phyloP scores from a whole-genome alignment of 2,888 invertebrate species.

The Melitaea athalia region DNA sequence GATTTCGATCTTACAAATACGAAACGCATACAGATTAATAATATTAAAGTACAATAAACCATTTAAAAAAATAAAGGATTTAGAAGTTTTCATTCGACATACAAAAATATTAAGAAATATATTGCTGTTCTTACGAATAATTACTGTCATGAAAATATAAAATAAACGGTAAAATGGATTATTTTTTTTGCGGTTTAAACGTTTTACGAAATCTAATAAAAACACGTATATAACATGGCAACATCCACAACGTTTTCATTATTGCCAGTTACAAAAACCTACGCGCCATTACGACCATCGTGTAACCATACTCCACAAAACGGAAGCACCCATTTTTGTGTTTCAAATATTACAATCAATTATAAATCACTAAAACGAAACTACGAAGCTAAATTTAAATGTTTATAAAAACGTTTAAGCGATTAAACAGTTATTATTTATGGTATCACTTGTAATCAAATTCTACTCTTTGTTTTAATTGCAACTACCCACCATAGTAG shows the following conservation, averaged over 20 bases:
- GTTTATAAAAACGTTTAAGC: conserved; percentile 41
- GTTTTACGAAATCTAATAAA: conserved; percentile 2
- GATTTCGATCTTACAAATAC: neutral
- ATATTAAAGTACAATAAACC: conserved; percentile 18
- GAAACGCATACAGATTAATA: conserved; percentile 12
- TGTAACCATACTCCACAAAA: conserved; percentile 56
- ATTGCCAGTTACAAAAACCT: conserved; percentile 35
- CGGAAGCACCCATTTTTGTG: conserved; percentile 69
- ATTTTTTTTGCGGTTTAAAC: neutral
- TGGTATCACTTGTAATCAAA: conserved; percentile 83
- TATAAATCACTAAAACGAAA: conserved; percentile 38
- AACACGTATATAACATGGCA: conserved; percentile 13
- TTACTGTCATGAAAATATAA: neutral
- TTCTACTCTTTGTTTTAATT: conserved; percentile 83
- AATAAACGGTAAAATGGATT: neutral
- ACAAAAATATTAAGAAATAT: conserved; percentile 27
- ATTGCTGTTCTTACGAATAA: conserved; percentile 10
- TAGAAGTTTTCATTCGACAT: neutral
- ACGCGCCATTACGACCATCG: conserved; percentile 28
- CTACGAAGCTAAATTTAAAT: conserved; percentile 61
- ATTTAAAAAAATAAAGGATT: conserved; percentile 12
- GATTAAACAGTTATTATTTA: conserved; percentile 41
- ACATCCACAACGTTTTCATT: conserved; percentile 9
- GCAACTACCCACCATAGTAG: conserved; percentile 81
- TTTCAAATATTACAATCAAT: conserved; percentile 26